Percentiles rank a stretch among this genome's conserved stretches.
Conservation (phyloP, 2,113 vertebrate species). For the Cyprinus carpio region DNA sequence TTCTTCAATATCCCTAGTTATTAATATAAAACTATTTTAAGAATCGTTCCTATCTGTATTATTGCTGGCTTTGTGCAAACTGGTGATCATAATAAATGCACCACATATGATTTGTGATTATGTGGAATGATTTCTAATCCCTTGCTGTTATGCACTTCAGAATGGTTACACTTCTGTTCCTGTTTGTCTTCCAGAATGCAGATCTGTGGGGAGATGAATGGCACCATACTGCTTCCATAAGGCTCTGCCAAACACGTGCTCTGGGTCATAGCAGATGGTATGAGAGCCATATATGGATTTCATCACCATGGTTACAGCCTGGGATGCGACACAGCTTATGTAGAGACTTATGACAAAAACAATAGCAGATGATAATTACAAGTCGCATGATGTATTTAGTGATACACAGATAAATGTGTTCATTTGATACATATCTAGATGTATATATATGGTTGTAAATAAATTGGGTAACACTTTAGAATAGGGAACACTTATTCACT, state of each 20-base stretch:
- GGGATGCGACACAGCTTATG: conserved; percentile 63
- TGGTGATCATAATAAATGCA: not conserved
- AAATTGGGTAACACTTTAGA: too few species aligned
- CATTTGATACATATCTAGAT: not conserved
- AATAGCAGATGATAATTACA: conserved; percentile 13
- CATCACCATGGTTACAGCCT: conserved; percentile 85
- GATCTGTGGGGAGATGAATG: conserved; percentile 77
- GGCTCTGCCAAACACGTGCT: conserved; percentile 80
- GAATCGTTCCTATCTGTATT: not conserved
- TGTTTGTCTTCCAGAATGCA: conserved; percentile 65
- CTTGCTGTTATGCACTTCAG: not conserved
- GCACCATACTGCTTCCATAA: conserved; percentile 84
- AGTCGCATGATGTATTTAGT: conserved; percentile 8
- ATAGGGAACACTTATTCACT: too few species aligned
- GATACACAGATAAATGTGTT: not conserved
- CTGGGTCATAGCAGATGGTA: conserved; percentile 87
- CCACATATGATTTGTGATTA: not conserved
- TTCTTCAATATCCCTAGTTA: not conserved
- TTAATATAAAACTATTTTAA: not conserved
- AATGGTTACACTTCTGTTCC: not conserved
- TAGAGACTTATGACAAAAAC: conserved; percentile 9
- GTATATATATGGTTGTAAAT: not conserved
- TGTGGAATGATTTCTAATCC: not conserved
- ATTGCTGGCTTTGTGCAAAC: not conserved
- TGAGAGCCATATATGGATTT: conserved; percentile 84